Base-by-base conservation (phyloP, 2,888 invertebrate species). In the Rhodophaea formosa region DNA sequence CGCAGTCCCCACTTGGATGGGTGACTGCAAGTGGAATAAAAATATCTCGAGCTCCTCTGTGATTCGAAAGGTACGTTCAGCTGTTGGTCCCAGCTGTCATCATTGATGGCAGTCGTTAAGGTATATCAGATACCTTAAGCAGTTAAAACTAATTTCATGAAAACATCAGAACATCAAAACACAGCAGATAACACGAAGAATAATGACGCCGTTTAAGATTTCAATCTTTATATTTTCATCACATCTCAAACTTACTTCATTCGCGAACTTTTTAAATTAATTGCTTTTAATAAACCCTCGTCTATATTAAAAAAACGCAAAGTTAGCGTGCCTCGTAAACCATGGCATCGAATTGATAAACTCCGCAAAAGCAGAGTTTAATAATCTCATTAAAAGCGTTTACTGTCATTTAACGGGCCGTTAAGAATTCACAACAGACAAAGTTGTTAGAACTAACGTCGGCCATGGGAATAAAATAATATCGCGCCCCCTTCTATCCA, bases 351-450 rank as follows among this genome's bases (percentile, higher is more conserved):
- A 61, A 66, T 68, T 65, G 68, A 68, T 71, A 70, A 73, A 67
- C 65, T 68, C 70, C 64, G 65, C 66, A 63, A 65, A 69, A 69
- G 49, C 60, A 46, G 49, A 67, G 72, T 80, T 80, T 82, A 81
- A 84, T 84, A 80, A 77, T 80, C 76, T 80, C 83, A 84, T 88
- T 86, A 86, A 87, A 80, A 78, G 74, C 74, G 77, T 86, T 86
- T 79, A 87, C 80, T 75, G 80, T 73, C 79, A 73, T 80, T 88
- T 85, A 83, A 88, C 81, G 77, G 76, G 67, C 77, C 69, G 82
- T 87, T 84, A 86, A 86, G 77, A 75, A 82, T 79, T 85, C 79
- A 80, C 77, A 82, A 82, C 72, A 45, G 44, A 82, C 72, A 23
- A 23, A 5, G 23, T 2, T 23, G 23, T 23, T 3, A 23, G 23